A percentile compares a stretch with the other conserved stretches of the same genome.
These are phyloP conservation scores for Odontesthes bonariensis DNA, from an alignment of 2,113 vertebrate species.

Conservation along the genomic window DNA sequence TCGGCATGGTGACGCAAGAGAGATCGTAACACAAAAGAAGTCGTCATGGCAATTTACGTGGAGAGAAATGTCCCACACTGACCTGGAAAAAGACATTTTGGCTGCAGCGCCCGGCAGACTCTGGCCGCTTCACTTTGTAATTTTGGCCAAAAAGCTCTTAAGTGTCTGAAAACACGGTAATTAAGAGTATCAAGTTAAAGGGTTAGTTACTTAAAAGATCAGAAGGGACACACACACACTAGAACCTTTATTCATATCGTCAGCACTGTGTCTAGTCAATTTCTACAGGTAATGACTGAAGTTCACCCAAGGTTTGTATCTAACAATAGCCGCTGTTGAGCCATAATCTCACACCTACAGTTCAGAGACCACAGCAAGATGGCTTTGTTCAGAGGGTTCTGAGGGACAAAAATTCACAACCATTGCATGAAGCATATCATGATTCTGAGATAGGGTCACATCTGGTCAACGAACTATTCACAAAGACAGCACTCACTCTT, in stretches of 20 bases:
- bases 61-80: constrained; percentile 62
- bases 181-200: constrained; percentile 46
- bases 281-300: constrained; percentile 6
- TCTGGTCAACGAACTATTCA: constrained; percentile 4
- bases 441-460: background rate
- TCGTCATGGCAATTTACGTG: constrained; percentile 59
- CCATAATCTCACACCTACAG: constrained; percentile 5
- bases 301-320: background rate
- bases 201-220: constrained; percentile 42
- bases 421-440: constrained; percentile 8
- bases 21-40: constrained; percentile 51
- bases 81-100: constrained; percentile 49
- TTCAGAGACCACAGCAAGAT: background rate
- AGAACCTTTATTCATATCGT: constrained; percentile 19
- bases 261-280: constrained; percentile 22
- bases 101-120: constrained; percentile 44
- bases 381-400: background rate
- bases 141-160: constrained; percentile 54
- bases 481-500: background rate
- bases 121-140: constrained; percentile 47
- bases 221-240: constrained; percentile 6
- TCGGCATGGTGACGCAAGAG: constrained; percentile 50
- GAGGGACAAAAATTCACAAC: background rate
- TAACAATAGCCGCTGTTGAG: background rate
- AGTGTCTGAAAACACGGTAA: constrained; percentile 54